These are phyloP conservation scores for Acrobasis suavella DNA, from an alignment of 2,888 invertebrate species.

Conservation along the genomic window DNA sequence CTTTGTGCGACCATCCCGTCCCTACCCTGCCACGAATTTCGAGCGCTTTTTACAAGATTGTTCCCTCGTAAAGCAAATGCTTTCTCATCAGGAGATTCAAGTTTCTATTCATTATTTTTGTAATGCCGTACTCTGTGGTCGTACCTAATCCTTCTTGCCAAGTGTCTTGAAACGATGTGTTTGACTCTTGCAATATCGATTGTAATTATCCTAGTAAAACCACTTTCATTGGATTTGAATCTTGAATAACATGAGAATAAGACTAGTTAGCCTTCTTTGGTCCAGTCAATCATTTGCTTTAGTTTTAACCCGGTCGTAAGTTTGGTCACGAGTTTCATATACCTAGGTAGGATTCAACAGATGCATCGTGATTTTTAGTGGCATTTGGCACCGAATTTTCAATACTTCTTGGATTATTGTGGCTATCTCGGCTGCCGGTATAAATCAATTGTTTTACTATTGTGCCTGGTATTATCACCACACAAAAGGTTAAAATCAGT, in stretches of 20 bases:
- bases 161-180: neutral
- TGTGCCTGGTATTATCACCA: too few relatives aligned
- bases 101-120: conserved; percentile 1
- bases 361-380: too few relatives aligned
- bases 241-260: neutral
- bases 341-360: too few relatives aligned
- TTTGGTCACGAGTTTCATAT: too few relatives aligned
- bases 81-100: neutral
- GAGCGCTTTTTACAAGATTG: conserved; percentile 42
- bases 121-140: too few relatives aligned
- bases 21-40: conserved; percentile 37
- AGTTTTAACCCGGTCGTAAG: neutral
- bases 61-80: conserved; percentile 28
- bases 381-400: too few relatives aligned
- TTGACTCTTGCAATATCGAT: neutral
- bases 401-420: too few relatives aligned
- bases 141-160: neutral
- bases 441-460: too few relatives aligned
- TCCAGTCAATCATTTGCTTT: neutral
- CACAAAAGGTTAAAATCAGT: too few relatives aligned
- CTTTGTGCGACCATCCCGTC: conserved; percentile 37
- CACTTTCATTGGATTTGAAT: neutral
- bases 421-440: too few relatives aligned
- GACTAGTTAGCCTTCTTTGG: neutral
- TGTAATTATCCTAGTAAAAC: neutral